These are phyloP conservation scores for pig (Sus scrofa) DNA, from an alignment of 2,113 vertebrate species.

Conservation along the genomic window T2T-Sscrofa CM000824.6:100173001-100173500, in stretches of 20 bases:
- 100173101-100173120: neutral
- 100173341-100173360: neutral
- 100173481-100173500: neutral
- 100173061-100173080: neutral
- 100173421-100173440: neutral
- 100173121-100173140: neutral
- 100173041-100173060: neutral
- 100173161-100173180: neutral
- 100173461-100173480: neutral
- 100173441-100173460: neutral
- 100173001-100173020: neutral
- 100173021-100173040: neutral
- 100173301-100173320: neutral
- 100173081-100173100: neutral
- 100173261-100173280: neutral
- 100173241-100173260: neutral
- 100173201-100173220: neutral
- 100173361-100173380: neutral
- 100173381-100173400: neutral
- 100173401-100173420: neutral
- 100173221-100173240: neutral
- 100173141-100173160: neutral
- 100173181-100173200: neutral
- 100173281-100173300: neutral
- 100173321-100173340: neutral